A percentile compares a stretch with the other conserved stretches of the same genome.
Evolutionary conservation across 2,113 vertebrate species (phyloP).

Genomic region (Balaeniceps rex): DNA sequence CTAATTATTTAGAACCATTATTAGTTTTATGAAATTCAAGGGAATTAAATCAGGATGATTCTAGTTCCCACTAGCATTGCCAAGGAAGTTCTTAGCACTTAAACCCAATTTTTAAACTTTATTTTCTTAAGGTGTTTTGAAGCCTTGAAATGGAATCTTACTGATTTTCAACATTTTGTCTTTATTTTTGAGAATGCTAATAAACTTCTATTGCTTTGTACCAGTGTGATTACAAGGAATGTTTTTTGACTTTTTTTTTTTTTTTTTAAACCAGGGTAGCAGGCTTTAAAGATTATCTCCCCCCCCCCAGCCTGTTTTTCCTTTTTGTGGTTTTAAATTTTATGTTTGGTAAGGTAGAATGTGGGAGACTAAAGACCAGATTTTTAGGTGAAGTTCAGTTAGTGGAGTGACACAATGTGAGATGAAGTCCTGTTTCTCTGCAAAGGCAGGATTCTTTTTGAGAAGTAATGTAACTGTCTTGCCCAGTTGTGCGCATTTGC

Average conservation of each 20-base stretch:
- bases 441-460: not conserved
- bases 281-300: not conserved
- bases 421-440: not conserved
- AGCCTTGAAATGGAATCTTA: not conserved
- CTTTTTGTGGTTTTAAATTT: not conserved
- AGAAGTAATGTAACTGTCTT: not conserved
- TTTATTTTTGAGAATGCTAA: not conserved
- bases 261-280: not conserved
- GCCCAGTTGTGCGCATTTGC: fast-evolving
- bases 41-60: conserved; percentile 10
- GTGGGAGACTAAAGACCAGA: not conserved
- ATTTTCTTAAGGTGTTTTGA: not conserved
- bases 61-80: not conserved
- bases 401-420: not conserved
- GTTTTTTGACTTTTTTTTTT: not conserved
- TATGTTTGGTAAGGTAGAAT: not conserved
- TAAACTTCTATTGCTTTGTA: not conserved
- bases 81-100: not conserved
- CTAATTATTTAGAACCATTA: conserved; percentile 43
- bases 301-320: not conserved
- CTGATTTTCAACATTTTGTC: not conserved
- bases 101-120: not conserved
- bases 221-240: not conserved
- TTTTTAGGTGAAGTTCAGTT: not conserved
- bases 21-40: conserved; percentile 22